Evolutionary conservation across 2,797 vertebrate species (phyloP).

Genomic region (Chromobotia macracanthus): DNA sequence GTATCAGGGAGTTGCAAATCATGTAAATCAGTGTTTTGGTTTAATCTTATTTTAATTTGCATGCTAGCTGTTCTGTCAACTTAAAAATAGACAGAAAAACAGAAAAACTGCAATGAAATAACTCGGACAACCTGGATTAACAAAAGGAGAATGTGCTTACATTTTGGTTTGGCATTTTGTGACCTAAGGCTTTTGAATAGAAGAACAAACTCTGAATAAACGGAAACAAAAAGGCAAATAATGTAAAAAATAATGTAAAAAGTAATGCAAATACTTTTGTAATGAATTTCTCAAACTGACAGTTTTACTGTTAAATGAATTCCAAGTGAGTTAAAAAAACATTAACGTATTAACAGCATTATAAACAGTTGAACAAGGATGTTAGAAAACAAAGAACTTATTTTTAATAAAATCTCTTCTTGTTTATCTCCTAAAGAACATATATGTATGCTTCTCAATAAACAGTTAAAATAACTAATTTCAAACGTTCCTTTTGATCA

Average conservation of each 20-base stretch:
- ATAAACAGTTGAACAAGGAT: background rate
- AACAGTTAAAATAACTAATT: background rate
- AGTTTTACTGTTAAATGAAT: background rate
- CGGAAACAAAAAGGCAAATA: background rate
- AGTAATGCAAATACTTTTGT: background rate
- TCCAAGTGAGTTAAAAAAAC: background rate
- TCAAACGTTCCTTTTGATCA: background rate
- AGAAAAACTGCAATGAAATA: background rate
- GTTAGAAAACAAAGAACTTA: background rate
- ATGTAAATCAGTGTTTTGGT: background rate
- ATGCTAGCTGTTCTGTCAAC: background rate
- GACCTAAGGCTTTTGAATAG: too few species aligned
- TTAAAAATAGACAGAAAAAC: background rate
- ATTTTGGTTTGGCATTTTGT: too few species aligned
- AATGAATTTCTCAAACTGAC: background rate
- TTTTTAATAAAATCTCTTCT: background rate
- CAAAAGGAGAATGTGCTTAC: background rate
- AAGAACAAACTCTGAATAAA: background rate
- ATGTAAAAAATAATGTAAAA: background rate
- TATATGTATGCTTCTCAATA: background rate
- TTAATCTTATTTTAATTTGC: background rate
- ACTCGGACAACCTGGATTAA: background rate
- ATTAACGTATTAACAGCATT: background rate
- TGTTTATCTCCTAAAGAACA: background rate
- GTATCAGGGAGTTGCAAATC: background rate